Evolutionary conservation across 2,888 invertebrate genomes (phyloP), one percentile per base, ranked within the genome.

Genomic region (Meloe dianella): DNA sequence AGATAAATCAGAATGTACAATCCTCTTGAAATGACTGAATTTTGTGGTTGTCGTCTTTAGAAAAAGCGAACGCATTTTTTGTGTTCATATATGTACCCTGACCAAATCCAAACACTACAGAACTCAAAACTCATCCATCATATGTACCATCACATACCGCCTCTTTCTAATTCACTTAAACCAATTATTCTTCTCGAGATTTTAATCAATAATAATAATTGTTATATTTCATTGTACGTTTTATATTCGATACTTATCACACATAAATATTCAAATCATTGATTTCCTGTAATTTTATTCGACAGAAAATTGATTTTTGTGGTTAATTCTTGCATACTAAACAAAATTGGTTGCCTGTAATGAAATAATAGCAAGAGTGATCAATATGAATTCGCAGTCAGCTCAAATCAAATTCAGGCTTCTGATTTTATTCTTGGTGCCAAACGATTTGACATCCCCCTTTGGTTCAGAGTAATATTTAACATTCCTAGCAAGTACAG

Each of bases 11-110:
- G 66, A 64, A 59, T 51, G 61, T 67, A 65, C 68, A 64, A 63
- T 64, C 68, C 70, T 66, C 70, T 70, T 68, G 64, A 70, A 66
- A 70, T 68, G 70, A 70, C 66, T 68, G 66, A 62, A 65, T 59
- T 54, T 30, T 62, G 63, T 35, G 59, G 60, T 35, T 63, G 20
- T 56, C 54, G 64, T 61, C 59, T 64, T 61, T n/a, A 57, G 61
- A 56, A 57, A 66, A 66, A 51, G 20, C 2, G 10, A 66, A 64
- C 66, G 66, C 66, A 63, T 64, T 66, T 41, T 51, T 51, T 22
- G 0, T 22, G 22, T 51, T 2, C 51, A 4, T 10, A 22, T 51
- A 41, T 10, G 22, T 51, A 51, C 22, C 22, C 10, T 51, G 51
- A 51, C n/a, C n/a, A n/a, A n/a, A n/a, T n/a, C 51, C 51, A 51